Evolutionary conservation across 2,113 vertebrate species (phyloP), one percentile per base, ranked within the genome.

Genomic region (Fregata magnificens): DNA sequence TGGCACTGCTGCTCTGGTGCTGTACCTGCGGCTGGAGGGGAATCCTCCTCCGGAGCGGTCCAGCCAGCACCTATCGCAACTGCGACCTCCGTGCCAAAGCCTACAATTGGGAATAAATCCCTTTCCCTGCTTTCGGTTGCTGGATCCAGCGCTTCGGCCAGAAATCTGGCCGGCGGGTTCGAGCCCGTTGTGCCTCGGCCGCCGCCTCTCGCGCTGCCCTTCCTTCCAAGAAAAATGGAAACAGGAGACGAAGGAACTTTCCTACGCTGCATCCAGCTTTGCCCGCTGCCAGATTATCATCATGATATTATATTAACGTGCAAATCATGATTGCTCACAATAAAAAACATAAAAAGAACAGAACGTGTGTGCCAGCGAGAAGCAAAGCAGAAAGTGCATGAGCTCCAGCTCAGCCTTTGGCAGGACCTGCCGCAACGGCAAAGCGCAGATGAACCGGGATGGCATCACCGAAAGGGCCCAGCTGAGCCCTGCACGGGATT

Each of bases 151-250:
- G 4, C 62, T 89, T 65, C 0, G 45, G 84, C 96, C 94, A 95
- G 95, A 73, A 92, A 81, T 36, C 88, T 16, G 91, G 86, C 84
- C 11, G 5, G 34, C 2, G 58, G 50, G 84, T 90, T 82, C 49
- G 4, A 40, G 67, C 42, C 56, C 26, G 0, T 9, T 3, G 31
- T 2, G 77, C 91, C 80, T 95, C 70, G 31, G 79, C 58, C 79
- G 11, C 89, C 45, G 47, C 96, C 97, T 95, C 86, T 55, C 4
- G 6, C 72, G 5, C 94, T 45, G 45, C 49, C 28, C 62, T 95
- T 77, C 67, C 69, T 65, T 97, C 97, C 97, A 98, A 96, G 96
- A 97, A 97, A 90, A 94, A 96, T 95, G 96, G 95, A 96, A 97
- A 95, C 62, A 86, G 92, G 95, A 86, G 97, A 95, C 45, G 94